Base-by-base conservation (phyloP, 1,140 invertebrate species). In the Nebria ingens region DNA sequence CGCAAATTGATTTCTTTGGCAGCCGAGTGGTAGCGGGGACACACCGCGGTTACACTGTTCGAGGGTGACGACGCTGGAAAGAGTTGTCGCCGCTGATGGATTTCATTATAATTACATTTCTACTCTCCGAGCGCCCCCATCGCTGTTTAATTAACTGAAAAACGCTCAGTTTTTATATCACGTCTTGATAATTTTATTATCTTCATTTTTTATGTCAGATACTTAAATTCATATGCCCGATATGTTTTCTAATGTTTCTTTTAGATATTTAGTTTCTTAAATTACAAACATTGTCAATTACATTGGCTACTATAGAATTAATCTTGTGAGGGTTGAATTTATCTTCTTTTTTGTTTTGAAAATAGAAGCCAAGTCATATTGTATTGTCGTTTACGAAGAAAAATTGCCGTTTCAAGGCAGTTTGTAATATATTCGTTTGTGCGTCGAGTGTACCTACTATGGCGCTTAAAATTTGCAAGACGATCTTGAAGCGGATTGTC, bases 31-130 rank as follows among this genome's bases (percentile, higher is more conserved):
- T 9, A 34, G 40, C 40, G 6, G 40, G 40, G 40, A 45, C 40
- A 29, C 4, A 13, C 6, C 6, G 40, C 9, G 40, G 17, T 45
- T 3, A 4, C 40, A 4, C 40, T 45, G 3, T 17, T 17, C 9
- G 15, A 6, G 6, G 17, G 9, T 17, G 40, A 3, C 17, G 40
- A 9, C n/a, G n/a, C n/a, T 6, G 25, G n/a, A 34, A 34, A n/a
- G 25, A n/a, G 25, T 45, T 45, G 40, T 17, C 40, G 15, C 40
- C 40, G 42, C 61, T 65, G 65, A 66, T 66, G 63, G 63, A 66
- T 66, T 66, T 65, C 62, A 59, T 64, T 64, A 66, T 66, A 66
- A 66, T 66, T 66, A 61, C 62, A 65, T 66, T 66, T 66, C 64
- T 65, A 19, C 11, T 20, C 3, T 2, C 59, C 57, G 53, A 45